Conservation (phyloP, 2,797 vertebrate species). For the Myotis planiceps region DNA sequence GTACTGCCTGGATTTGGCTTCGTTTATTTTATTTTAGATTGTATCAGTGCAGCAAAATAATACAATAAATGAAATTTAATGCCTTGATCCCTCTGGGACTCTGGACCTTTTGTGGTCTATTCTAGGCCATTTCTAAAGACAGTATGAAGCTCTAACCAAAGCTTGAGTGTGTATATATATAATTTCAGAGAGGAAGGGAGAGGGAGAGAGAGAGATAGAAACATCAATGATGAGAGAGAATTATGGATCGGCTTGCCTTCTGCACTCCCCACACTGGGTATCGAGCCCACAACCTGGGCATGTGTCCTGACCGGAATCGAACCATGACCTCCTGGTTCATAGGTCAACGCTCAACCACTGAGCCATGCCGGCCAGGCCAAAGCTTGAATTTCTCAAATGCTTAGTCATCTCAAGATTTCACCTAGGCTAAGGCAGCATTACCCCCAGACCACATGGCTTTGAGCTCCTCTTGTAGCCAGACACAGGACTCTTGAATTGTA, state of each 20-base stretch:
- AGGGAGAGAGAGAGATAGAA: background rate
- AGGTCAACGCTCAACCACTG: background rate
- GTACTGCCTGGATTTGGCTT: background rate
- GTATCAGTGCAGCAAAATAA: background rate
- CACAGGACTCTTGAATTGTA: background rate
- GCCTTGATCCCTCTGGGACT: background rate
- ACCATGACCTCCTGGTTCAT: background rate
- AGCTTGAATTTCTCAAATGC: background rate
- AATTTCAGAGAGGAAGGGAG: too few species aligned
- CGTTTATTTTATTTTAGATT: background rate
- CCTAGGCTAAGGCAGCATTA: fast-evolving
- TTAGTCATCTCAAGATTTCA: background rate
- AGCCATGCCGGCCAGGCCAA: background rate
- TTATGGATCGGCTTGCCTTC: background rate
- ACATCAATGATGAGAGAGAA: background rate
- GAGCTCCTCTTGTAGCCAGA: background rate
- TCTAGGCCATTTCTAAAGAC: background rate
- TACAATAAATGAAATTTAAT: background rate
- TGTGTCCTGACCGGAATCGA: background rate
- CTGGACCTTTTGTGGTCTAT: background rate
- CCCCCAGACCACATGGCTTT: background rate
- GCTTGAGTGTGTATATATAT: too few species aligned
- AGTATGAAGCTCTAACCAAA: background rate
- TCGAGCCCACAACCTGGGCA: background rate
- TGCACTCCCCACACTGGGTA: background rate